phyloP scores from a whole-genome alignment of 2,888 invertebrate genomes.

The Caenorhabditis panamensis region DNA sequence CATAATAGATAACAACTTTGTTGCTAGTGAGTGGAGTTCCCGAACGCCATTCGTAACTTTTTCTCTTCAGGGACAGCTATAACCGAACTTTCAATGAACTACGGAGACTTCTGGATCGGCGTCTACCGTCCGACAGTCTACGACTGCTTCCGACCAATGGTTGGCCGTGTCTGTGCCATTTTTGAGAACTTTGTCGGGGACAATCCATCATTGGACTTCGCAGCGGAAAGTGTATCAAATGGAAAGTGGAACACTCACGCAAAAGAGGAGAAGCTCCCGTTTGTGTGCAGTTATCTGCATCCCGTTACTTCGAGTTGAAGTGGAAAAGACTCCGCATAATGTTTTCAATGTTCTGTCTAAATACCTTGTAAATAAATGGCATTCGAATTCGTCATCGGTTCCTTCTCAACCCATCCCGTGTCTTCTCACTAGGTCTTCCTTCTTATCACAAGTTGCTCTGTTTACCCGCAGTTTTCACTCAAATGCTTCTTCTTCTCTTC shows the following conservation, averaged over 20 bases:
- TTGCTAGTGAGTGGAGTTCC: conserved; percentile 19
- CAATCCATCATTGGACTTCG: conserved; percentile 34
- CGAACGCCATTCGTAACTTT: no score
- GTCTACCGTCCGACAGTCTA: conserved; percentile 8
- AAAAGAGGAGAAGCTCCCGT: conserved; percentile 19
- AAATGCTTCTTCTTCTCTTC: background rate
- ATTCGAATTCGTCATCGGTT: background rate
- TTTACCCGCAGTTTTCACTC: background rate
- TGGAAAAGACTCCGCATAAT: background rate
- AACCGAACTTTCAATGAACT: background rate
- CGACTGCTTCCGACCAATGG: conserved; percentile 15
- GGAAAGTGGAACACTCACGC: conserved; percentile 20
- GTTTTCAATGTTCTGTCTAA: background rate
- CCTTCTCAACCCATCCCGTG: no score
- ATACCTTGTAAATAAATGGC: background rate
- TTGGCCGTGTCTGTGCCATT: background rate
- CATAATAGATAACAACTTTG: background rate
- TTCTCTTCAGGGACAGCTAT: conserved; percentile 10
- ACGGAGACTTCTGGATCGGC: conserved; percentile 30
- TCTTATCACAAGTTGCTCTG: conserved; percentile 1
- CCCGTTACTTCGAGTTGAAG: background rate
- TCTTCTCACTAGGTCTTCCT: background rate
- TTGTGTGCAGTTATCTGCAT: conserved; percentile 17
- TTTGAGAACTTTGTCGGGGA: background rate
- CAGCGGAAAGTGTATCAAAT: background rate